Evolutionary conservation across 2,113 vertebrate species (phyloP).

Genomic region (Eclectus roratus): DNA sequence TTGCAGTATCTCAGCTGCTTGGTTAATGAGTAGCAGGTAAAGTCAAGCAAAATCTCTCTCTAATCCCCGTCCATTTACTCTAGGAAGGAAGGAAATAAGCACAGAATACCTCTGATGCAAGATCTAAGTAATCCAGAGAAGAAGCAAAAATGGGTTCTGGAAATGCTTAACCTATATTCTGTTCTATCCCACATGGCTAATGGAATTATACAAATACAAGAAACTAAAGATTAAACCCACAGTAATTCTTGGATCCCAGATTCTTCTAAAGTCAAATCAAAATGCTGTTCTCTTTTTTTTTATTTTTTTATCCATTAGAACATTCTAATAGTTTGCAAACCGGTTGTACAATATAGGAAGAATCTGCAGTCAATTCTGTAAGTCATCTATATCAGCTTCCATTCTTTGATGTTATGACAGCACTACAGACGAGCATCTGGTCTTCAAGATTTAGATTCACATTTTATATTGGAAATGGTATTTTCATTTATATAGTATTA

Average conservation of each 20-base stretch:
- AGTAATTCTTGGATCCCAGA: background rate
- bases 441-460: background rate
- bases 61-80: background rate
- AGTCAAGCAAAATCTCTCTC: background rate
- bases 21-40: background rate
- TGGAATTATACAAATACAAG: background rate
- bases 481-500: conserved; percentile 2
- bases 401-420: background rate
- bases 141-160: background rate
- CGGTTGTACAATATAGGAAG: background rate
- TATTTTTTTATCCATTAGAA: background rate
- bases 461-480: background rate
- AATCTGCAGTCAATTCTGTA: background rate
- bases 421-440: background rate
- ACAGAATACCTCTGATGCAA: background rate
- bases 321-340: background rate
- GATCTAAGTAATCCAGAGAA: background rate
- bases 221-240: background rate
- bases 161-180: background rate
- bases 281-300: background rate
- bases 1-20: background rate
- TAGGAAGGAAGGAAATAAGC: background rate
- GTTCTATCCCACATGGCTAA: background rate
- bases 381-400: background rate
- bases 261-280: background rate